Conservation (phyloP, 2,888 invertebrate genomes). For the Amphipyra berbera region DNA sequence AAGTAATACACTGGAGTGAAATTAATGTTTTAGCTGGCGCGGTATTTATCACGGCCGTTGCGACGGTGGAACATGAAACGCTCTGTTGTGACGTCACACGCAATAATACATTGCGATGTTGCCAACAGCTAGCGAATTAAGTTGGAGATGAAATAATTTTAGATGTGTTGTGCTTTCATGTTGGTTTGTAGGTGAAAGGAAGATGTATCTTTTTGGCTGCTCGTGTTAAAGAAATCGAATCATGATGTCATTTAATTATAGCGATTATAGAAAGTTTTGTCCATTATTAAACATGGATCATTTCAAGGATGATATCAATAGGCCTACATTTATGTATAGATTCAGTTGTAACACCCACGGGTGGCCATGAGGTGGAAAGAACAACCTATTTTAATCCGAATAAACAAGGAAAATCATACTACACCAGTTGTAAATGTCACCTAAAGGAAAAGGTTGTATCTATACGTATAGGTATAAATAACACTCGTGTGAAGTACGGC, state of each 20-base stretch:
- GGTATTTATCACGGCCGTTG: constrained; percentile 48
- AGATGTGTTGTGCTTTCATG: constrained; percentile 13
- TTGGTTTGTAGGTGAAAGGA: constrained; percentile 3
- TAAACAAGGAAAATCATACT: too few relatives aligned
- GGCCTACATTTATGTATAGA: too few relatives aligned
- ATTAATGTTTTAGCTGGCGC: constrained; percentile 61
- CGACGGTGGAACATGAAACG: constrained; percentile 29
- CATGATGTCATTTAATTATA: too few relatives aligned
- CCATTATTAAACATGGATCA: too few relatives aligned
- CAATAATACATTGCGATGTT: constrained; percentile 56
- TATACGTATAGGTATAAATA: constrained; percentile 15
- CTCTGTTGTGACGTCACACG: constrained; percentile 51
- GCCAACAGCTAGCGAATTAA: constrained; percentile 55
- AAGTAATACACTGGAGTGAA: constrained; percentile 57
- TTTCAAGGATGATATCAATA: too few relatives aligned
- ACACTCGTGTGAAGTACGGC: constrained; percentile 14
- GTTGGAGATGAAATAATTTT: constrained; percentile 54
- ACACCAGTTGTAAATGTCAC: background rate
- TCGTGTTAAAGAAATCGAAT: too few relatives aligned
- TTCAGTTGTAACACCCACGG: too few relatives aligned
- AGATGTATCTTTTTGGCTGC: background rate
- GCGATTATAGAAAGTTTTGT: too few relatives aligned
- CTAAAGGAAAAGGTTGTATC: constrained; percentile 1
- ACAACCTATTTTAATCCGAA: too few relatives aligned
- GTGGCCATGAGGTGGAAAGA: too few relatives aligned